Base-by-base conservation (phyloP, 2,888 invertebrate genomes). In the Netelia fuscicornis region DNA sequence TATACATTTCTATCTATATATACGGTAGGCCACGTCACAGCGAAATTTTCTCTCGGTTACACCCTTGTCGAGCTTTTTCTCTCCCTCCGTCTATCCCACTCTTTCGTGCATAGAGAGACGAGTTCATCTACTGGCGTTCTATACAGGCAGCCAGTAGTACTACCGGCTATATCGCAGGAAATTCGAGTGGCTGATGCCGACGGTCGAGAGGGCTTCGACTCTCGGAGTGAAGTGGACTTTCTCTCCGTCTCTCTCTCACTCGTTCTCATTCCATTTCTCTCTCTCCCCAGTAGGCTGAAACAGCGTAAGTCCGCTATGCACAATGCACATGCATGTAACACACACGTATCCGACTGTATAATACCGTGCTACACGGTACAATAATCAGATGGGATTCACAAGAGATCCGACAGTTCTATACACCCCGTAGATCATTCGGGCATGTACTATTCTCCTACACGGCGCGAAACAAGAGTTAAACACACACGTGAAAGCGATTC, bases 111-210 rank as follows among this genome's bases (percentile, higher is more conserved):
- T 30, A 30, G 30, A 30, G 30, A 30, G 30, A 30, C 30, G 30
- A 17, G 60, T 70, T 78, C 48, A 70, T 60, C 60, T 60, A 52
- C 30, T 48, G 37, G 60, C 30, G 48, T 60, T 75, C 75, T 62
- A 37, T 70, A 76, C 78, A 44, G 25, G 42, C 23, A 23, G 65
- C 17, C 23, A 23, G 65, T 25, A 52, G 25, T 25, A 65, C 23
- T 23, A 56, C 42, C 52, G 54, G 44, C 52, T 71, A 67, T 65
- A 67, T 60, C 42, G 20, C 42, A 56, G 23, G 71, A 80, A 75
- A 71, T 83, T 79, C 80, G 71, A 83, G 80, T 83, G 58, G 71
- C 20, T 75, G 70, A 10, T 75, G 83, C 70, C 70, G 79, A 70
- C 75, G 48, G 70, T 71, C 60, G 56, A 83, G 79, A 76, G 75